Conservation (phyloP, 1,140 invertebrate species). For the Cardiocondyla obscurior region DNA sequence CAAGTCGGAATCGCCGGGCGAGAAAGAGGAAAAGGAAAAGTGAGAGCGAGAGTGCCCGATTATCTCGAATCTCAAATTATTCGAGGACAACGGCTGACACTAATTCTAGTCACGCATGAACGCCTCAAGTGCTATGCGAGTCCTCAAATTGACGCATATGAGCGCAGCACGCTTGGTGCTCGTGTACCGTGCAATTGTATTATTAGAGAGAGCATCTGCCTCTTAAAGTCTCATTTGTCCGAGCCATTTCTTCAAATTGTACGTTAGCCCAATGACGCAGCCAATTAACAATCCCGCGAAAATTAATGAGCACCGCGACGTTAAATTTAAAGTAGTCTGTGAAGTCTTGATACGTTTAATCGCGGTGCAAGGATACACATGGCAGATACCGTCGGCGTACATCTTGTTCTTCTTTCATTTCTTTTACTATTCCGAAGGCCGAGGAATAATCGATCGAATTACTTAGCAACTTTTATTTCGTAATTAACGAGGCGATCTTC, state of each 20-base stretch:
- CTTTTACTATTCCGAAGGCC: too few species aligned
- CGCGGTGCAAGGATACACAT: not conserved
- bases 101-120: conserved; percentile 24
- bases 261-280: not conserved
- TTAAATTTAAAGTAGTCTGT: not conserved
- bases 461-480: not conserved
- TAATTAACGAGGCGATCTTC: not conserved
- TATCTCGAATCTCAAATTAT: conserved; percentile 44
- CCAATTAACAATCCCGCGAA: conserved; percentile 2
- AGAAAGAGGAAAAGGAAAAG: not conserved
- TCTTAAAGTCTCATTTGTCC: conserved; percentile 29
- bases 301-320: not conserved
- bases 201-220: conserved; percentile 52
- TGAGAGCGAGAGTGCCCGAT: not conserved
- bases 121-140: conserved; percentile 34
- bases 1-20: not conserved
- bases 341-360: not conserved
- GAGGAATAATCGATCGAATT: not conserved
- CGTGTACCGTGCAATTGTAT: conserved; percentile 48
- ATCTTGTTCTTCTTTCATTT: not conserved
- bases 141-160: conserved; percentile 34
- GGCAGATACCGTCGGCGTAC: not conserved
- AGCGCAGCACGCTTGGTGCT: conserved; percentile 24
- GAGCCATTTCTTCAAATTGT: conserved; percentile 39
- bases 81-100: conserved; percentile 38